phyloP scores from a whole-genome alignment of 2,888 invertebrate genomes.

The Polydrusus pterygomalis region DNA sequence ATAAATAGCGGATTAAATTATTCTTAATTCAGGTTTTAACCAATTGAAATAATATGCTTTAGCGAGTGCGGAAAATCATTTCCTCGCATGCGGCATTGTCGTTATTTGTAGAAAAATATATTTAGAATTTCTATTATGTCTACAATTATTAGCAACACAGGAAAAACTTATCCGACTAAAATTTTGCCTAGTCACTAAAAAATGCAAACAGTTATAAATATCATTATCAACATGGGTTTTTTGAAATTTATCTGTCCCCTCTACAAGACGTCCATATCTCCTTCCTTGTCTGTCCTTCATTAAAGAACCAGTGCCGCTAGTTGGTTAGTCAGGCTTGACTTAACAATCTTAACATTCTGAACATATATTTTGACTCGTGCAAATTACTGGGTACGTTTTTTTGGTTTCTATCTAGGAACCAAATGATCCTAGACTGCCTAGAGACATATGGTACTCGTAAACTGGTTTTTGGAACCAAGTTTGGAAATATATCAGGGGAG shows the following conservation, averaged over 20 bases:
- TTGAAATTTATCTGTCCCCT: too few relatives aligned
- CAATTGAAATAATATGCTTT: neutral
- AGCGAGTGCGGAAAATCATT: too few relatives aligned
- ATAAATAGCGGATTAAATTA: neutral
- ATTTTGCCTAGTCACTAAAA: too few relatives aligned
- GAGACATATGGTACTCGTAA: constrained; percentile 40
- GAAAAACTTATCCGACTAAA: too few relatives aligned
- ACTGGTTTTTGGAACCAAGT: constrained; percentile 44
- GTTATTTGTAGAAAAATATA: too few relatives aligned
- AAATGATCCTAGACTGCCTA: constrained; percentile 47
- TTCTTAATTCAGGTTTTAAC: neutral
- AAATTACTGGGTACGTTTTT: constrained; percentile 30
- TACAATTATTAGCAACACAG: too few relatives aligned
- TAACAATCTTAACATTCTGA: neutral
- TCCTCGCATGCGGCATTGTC: too few relatives aligned
- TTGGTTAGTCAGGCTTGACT: neutral
- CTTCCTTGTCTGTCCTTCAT: neutral
- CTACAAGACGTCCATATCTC: too few relatives aligned
- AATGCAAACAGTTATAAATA: too few relatives aligned
- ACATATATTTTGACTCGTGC: constrained; percentile 16
- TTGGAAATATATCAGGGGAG: constrained; percentile 28
- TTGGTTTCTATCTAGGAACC: constrained; percentile 34
- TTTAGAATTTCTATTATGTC: too few relatives aligned
- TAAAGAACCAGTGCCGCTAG: neutral
- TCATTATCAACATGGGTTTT: too few relatives aligned